Evolutionary conservation across 2,113 vertebrate genomes (phyloP).

Genomic region (Lepidothrix coronata): DNA sequence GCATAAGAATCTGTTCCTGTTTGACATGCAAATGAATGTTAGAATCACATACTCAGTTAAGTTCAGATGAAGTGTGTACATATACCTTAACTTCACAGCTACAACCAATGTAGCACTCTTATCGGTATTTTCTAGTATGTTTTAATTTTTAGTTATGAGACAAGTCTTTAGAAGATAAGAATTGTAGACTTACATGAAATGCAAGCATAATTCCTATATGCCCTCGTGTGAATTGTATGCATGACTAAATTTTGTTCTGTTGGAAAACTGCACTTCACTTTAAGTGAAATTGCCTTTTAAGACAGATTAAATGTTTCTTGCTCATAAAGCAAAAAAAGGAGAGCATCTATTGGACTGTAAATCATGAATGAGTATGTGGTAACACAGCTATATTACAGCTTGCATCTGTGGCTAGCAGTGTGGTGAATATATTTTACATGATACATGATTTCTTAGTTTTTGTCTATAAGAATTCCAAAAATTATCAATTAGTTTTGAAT

Average conservation of each 20-base stretch:
- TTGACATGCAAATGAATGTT: neutral
- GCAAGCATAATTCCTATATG: neutral
- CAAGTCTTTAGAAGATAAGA: neutral
- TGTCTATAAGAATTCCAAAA: neutral
- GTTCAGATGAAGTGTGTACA: neutral
- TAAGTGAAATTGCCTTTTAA: neutral
- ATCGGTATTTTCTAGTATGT: neutral
- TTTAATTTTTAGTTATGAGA: conserved; percentile 3
- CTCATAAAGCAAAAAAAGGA: neutral
- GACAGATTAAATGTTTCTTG: neutral
- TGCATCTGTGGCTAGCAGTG: neutral
- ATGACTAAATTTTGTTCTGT: neutral
- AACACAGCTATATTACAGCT: neutral
- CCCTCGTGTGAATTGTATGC: neutral
- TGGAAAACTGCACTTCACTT: neutral
- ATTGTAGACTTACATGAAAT: neutral
- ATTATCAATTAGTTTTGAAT: neutral
- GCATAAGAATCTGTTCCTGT: neutral
- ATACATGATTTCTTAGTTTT: neutral
- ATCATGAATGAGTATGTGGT: neutral
- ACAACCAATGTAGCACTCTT: neutral
- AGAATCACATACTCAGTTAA: neutral
- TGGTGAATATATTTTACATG: neutral
- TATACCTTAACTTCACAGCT: neutral
- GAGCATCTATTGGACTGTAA: neutral